phyloP scores from a whole-genome alignment of 2,797 vertebrate species.

The Gadopsis marmoratus region DNA sequence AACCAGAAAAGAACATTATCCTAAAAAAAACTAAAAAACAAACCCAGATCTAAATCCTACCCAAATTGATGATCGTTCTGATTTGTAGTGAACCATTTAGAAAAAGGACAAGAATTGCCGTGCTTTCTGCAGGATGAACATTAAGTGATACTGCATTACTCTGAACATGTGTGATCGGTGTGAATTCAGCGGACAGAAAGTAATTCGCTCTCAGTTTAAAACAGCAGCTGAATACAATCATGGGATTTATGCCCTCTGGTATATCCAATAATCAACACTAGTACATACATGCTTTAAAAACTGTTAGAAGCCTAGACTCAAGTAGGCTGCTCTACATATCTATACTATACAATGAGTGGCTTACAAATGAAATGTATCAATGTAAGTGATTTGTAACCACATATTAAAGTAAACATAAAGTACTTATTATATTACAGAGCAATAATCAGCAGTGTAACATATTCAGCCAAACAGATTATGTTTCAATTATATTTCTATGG shows the following conservation, averaged over 20 bases:
- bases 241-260: neutral
- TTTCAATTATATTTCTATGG: too few relatives aligned
- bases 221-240: neutral
- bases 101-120: neutral
- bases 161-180: neutral
- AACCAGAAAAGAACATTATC: neutral
- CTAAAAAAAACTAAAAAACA: neutral
- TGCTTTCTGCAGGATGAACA: neutral
- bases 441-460: too few relatives aligned
- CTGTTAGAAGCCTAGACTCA: too few relatives aligned
- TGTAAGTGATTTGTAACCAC: neutral
- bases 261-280: too few relatives aligned
- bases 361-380: neutral
- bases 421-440: too few relatives aligned
- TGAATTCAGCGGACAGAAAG: neutral
- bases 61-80: neutral
- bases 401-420: too few relatives aligned
- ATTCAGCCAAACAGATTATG: too few relatives aligned
- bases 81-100: neutral
- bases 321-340: neutral
- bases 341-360: neutral
- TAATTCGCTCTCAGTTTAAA: neutral
- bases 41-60: neutral
- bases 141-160: too few relatives aligned
- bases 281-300: neutral